Evolutionary conservation across 2,797 vertebrate genomes (phyloP), one percentile per base, ranked within the genome.

Genomic region (Lacerta bilineata): DNA sequence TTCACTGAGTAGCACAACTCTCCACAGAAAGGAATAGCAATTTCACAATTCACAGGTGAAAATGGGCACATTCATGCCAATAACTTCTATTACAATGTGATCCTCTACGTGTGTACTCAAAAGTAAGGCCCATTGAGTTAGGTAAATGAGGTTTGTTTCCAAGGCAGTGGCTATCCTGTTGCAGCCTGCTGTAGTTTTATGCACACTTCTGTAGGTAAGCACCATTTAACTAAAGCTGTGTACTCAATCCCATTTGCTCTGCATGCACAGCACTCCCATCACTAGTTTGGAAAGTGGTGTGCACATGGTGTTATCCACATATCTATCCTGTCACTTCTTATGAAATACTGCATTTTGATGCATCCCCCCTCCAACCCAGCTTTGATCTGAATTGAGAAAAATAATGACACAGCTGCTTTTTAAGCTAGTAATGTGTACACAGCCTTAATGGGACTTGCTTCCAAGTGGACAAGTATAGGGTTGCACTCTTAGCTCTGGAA

Each of bases 21-120:
- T 85, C 83, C 88, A 94, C 59, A 78, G 78, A 91, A 27, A 20
- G 2, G 69, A 0, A 1, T 27, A 15, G 86, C 86, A 91, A 1
- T 59, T 71, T 83, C n/a, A 82, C 33, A 80, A 46, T 61, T 87
- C 61, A 80, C 15, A 61, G 17, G 41, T 39, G n/a, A 85, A 89
- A 89, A 29, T 15, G 8, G 43, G 50, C 20, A 90, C 4, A 50
- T 23, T 55, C 20, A 27, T 43, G 55, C 72, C 77, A 89, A 69
- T 69, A 75, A 75, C 27, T 66, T 18, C 61, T 80, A 5, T 81
- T 74, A 66, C 4, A 29, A 25, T 29, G 39, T 3, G 46, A 64
- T 87, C 55, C 39, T 82, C 43, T 61, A 46, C 39, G 66, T 27
- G 59, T 11, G 29, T 36, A 66, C 13, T 75, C 55, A 82, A 27